Evolutionary conservation across 2,113 vertebrate species (phyloP).

Genomic region (Notothenia rossii): DNA sequence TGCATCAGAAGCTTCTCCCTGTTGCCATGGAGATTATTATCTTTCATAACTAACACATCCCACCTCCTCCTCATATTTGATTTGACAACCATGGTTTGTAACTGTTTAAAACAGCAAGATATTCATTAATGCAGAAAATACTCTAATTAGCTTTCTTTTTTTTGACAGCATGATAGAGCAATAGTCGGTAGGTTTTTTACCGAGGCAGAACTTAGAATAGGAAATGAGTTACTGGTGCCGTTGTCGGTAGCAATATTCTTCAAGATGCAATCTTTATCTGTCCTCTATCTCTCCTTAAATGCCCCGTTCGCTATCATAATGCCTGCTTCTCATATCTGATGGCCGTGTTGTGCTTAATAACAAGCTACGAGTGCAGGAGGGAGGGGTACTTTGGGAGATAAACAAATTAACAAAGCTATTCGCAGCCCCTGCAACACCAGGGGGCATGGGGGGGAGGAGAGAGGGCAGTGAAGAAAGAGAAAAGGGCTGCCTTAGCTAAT

Average conservation of each 20-base stretch:
- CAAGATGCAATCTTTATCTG: slow-evolving; percentile 79
- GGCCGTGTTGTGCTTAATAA: slow-evolving; percentile 79
- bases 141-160: slow-evolving; percentile 40
- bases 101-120: slow-evolving; percentile 62
- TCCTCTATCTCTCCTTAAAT: slow-evolving; percentile 82
- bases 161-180: slow-evolving; percentile 42
- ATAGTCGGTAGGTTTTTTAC: slow-evolving; percentile 26
- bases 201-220: slow-evolving; percentile 46
- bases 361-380: slow-evolving; percentile 69
- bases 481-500: slow-evolving; percentile 65
- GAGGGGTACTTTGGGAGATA: slow-evolving; percentile 73
- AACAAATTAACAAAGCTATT: slow-evolving; percentile 84
- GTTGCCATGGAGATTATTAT: slow-evolving; percentile 76
- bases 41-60: slow-evolving; percentile 64
- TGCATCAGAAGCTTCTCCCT: slow-evolving; percentile 62
- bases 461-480: slow-evolving; percentile 63
- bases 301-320: slow-evolving; percentile 68
- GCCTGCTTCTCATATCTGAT: slow-evolving; percentile 78
- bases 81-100: slow-evolving; percentile 50
- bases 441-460: slow-evolving; percentile 63
- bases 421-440: slow-evolving; percentile 69
- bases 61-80: slow-evolving; percentile 44
- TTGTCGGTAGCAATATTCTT: slow-evolving; percentile 68
- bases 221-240: slow-evolving; percentile 52
- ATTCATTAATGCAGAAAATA: slow-evolving; percentile 57